Evolutionary conservation across 2,113 vertebrate species (phyloP), one percentile per base, ranked within the genome.

Genomic region (Pipra filicauda): DNA sequence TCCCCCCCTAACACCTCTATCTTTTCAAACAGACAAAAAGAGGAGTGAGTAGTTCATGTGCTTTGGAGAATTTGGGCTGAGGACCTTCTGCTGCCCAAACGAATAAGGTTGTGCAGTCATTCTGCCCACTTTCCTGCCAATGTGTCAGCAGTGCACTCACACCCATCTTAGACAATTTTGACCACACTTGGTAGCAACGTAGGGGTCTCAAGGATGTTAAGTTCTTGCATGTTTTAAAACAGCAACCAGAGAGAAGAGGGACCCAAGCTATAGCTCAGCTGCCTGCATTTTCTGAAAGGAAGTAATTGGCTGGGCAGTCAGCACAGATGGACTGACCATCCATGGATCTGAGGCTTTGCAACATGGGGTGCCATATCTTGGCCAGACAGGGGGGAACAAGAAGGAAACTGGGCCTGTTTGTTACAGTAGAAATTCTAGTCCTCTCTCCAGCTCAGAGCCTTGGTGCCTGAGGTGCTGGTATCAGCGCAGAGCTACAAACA

Each of bases 171-270:
- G 44, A 5, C 30, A 17, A 23, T 71, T 84, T 71, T 88, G 51
- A 46, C 67, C 0, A 0, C 27, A 15, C 23, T 61, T 55, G 6
- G 35, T 83, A 31, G 49, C 0, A 1, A 59, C 4, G 11, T 48
- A n/a, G 30, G 52, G 22, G 12, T 44, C 72, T 75, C 51, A 44
- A 58, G 61, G 65, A 48, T 77, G 21, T 64, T 44, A 77, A 76
- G 52, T 85, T 80, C 41, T 67, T 76, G 5, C 15, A 12, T 69
- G 16, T 58, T 76, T 85, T 88, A 57, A 43, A 88, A 16, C 35
- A 71, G 57, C 44, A 87, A 39, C 35, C 69, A 27, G 49, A 55
- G 27, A 83, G 28, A 59, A 66, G 57, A 75, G 55, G 18, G 18
- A 61, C 12, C 5, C 18, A 28, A 39, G 23, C 28, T 57, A 12